Base-by-base conservation (phyloP, 2,888 invertebrate species). In the Diarsia rubi region DNA sequence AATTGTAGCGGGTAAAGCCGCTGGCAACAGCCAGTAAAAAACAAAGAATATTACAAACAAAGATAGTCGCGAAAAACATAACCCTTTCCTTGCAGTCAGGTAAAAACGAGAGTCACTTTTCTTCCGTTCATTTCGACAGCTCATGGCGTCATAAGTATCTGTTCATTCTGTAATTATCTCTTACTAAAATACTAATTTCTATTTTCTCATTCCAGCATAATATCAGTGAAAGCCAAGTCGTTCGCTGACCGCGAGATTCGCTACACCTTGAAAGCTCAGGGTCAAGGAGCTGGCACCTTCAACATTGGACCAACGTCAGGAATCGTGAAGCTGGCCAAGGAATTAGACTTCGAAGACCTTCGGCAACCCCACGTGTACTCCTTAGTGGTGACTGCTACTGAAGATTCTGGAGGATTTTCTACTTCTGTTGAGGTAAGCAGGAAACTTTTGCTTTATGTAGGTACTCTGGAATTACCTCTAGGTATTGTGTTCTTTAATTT, bases 381-480 rank as follows among this genome's bases (percentile, higher is more conserved):
- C 12, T 96, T 99, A 83, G 98, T 98, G 84, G 99, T 99, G 70
- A 99, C 99, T 5, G 99, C 99, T 44, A 99, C 99, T 1, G 99
- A 99, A 95, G 99, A 99, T 94, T 99, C 99, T n/a, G 99, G 99
- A 69, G 99, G 99, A 77, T 99, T 99, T 94, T 99, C 99, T 37
- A 99, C 99, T 44, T 98, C 98, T 62, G 99, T 99, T 83, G 99
- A 99, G 97, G 99, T 99, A 96, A 89, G 79, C 80, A 16, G 9
- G 12, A n/a, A 66, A 37, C 19, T 44, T 44, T n/a, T 31, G 19
- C 0, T 42, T 47, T 57, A 9, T 62, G 4, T 5, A 8, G 4
- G 6, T 21, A 16, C 21, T 21, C 3, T 31, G 2, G 54, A 27
- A 16, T 8, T 57, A 57, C 57, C 0, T 3, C 5, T 49, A 16